These are phyloP conservation scores for Ophion obscuratus DNA, from an alignment of 2,888 invertebrate species.

Conservation along the genomic window DNA sequence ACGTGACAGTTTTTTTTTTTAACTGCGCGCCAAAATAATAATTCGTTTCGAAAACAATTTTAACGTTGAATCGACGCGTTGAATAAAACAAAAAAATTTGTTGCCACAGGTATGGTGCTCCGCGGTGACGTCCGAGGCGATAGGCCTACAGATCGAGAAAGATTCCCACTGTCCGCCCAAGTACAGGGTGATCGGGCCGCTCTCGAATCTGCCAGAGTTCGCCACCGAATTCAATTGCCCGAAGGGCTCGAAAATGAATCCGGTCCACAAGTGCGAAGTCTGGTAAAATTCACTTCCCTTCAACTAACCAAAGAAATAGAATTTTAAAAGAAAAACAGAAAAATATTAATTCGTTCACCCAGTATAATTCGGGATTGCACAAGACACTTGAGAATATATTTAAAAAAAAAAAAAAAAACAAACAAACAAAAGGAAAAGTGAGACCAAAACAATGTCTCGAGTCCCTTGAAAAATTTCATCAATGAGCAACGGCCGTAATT, in stretches of 20 bases:
- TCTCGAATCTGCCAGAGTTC: constrained; percentile 94
- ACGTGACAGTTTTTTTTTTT: too few relatives aligned
- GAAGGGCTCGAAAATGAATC: constrained; percentile 93
- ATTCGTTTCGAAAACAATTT: too few relatives aligned
- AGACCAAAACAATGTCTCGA: not conserved
- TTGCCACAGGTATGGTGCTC: constrained; percentile 93
- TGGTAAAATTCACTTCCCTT: constrained; percentile 86
- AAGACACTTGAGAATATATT: constrained; percentile 4
- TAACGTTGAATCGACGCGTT: too few relatives aligned
- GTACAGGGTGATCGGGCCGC: constrained; percentile 93
- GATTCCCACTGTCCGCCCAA: constrained; percentile 96
- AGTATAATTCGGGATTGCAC: not conserved
- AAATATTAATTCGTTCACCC: constrained; percentile 18
- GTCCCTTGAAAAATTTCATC: constrained; percentile 27
- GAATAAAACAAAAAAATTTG: not conserved
- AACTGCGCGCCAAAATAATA: too few relatives aligned
- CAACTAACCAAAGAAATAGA: not conserved
- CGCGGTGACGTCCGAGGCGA: constrained; percentile 93
- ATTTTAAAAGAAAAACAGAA: not conserved
- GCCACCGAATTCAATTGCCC: constrained; percentile 92
- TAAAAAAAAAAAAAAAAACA: constrained; percentile 17
- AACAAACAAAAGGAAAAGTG: not conserved
- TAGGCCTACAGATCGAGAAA: constrained; percentile 93
- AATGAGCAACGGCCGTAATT: constrained; percentile 49
- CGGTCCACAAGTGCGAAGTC: constrained; percentile 92